phyloP scores from a whole-genome alignment of 2,797 vertebrate species.

The Acanthopagrus latus region DNA sequence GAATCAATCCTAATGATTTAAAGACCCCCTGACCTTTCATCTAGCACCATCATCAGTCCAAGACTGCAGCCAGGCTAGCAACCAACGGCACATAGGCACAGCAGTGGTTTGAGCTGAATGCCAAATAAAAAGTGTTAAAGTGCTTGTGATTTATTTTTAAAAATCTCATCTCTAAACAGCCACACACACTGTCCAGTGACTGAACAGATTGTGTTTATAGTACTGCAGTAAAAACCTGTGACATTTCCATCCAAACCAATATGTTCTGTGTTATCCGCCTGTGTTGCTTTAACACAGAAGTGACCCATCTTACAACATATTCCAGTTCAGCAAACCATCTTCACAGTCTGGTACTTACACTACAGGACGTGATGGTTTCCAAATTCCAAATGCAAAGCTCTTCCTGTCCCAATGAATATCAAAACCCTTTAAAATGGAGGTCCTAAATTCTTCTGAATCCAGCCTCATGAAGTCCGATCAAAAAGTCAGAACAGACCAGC shows the following conservation, averaged over 20 bases:
- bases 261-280: constrained; percentile 41
- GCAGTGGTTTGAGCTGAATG: background rate
- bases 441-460: constrained; percentile 19
- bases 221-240: constrained; percentile 43
- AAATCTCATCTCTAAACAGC: background rate
- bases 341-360: constrained; percentile 1
- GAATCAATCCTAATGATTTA: background rate
- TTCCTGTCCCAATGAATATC: background rate
- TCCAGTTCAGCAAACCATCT: constrained; percentile 15
- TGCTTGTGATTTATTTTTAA: background rate
- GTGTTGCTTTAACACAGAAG: constrained; percentile 31
- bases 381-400: constrained; percentile 18
- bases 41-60: background rate
- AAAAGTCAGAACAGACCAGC: constrained; percentile 24
- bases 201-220: constrained; percentile 63
- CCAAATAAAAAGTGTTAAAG: background rate
- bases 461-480: constrained; percentile 47
- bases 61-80: background rate
- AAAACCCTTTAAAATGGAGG: constrained; percentile 8
- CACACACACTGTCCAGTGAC: constrained; percentile 19
- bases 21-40: background rate
- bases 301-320: constrained; percentile 9
- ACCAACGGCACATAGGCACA: background rate
- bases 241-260: constrained; percentile 52
- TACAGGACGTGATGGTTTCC: constrained; percentile 8